These are phyloP conservation scores for Herpetotheres cachinnans DNA, from an alignment of 2,113 vertebrate species.

Conservation along the genomic window DNA sequence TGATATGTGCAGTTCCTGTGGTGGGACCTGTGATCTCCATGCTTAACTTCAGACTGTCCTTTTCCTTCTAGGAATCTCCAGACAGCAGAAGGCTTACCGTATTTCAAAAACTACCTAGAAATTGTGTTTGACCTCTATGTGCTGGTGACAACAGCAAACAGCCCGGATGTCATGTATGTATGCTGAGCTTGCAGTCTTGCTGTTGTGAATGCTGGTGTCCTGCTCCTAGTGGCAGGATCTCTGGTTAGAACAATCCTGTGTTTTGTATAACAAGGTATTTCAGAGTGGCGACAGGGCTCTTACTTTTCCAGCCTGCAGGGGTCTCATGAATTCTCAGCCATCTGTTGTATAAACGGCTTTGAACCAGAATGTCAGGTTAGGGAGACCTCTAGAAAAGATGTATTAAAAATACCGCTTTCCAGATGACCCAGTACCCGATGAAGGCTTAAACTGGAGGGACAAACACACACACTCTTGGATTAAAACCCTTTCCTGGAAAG, in stretches of 20 bases:
- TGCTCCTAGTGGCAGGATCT: neutral
- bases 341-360: neutral
- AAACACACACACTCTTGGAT: too few species aligned
- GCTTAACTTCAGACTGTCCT: neutral
- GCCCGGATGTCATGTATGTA: constrained; percentile 90
- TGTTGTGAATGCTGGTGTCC: neutral
- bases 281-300: neutral
- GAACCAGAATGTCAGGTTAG: neutral
- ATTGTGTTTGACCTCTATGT: constrained; percentile 90
- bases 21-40: neutral
- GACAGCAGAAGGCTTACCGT: constrained; percentile 78
- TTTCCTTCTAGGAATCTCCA: constrained; percentile 76
- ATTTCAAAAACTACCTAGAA: constrained; percentile 87
- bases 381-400: neutral
- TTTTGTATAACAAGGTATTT: neutral
- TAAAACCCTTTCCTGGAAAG: neutral
- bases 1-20: neutral
- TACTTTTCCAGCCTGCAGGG: neutral
- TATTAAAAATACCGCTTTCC: neutral
- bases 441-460: neutral
- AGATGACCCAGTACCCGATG: neutral
- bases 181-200: neutral
- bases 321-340: neutral
- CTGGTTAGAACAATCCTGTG: neutral
- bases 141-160: constrained; percentile 91